phyloP scores from a whole-genome alignment of 2,797 vertebrate species.

The Orestias chungarensis region DNA sequence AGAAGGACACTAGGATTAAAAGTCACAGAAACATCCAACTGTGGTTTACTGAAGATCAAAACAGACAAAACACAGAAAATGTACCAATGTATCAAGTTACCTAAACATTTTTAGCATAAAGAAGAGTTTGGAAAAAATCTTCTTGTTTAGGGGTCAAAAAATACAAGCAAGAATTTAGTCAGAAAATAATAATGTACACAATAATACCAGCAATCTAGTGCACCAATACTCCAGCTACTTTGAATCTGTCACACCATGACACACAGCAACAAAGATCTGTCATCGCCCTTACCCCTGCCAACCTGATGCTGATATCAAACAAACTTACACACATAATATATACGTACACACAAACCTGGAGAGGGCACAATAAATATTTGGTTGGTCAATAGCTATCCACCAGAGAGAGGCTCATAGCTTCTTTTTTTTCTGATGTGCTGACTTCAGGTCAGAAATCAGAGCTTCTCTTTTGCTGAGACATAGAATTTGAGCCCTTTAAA shows the following conservation, averaged over 20 bases:
- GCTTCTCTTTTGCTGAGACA: conserved; percentile 69
- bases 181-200: background rate
- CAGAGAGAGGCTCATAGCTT: conserved; percentile 34
- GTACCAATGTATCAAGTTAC: background rate
- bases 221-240: conserved; percentile 8
- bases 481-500: conserved; percentile 60
- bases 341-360: conserved; percentile 19
- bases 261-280: conserved; percentile 54
- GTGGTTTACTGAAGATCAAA: background rate
- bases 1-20: background rate
- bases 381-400: conserved; percentile 63
- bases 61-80: background rate
- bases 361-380: conserved; percentile 52
- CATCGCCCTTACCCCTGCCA: conserved; percentile 51
- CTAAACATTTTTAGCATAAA: background rate
- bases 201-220: background rate
- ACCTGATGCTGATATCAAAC: conserved; percentile 42
- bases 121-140: background rate
- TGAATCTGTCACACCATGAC: conserved; percentile 19
- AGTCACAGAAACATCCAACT: background rate
- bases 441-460: conserved; percentile 51
- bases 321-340: conserved; percentile 16
- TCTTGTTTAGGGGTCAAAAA: background rate
- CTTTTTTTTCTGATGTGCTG: conserved; percentile 59
- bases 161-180: background rate